phyloP scores from a whole-genome alignment of 2,888 invertebrate genomes.

The Apocheima hispidaria region DNA sequence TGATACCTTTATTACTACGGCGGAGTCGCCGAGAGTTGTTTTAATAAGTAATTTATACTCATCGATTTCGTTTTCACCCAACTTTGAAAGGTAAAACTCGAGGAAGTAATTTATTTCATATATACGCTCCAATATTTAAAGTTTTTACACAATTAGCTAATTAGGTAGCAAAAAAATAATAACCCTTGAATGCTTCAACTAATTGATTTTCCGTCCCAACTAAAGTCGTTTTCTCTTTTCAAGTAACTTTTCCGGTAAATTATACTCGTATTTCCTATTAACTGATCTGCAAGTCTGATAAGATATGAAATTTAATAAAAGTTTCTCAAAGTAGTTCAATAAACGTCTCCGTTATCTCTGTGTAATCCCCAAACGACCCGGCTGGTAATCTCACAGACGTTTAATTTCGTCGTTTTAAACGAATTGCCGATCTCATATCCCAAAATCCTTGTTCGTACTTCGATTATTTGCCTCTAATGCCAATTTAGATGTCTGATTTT shows the following conservation, averaged over 20 bases:
- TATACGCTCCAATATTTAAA: slow-evolving; percentile 3
- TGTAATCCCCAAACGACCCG: slow-evolving; percentile 67
- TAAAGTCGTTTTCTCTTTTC: slow-evolving; percentile 36
- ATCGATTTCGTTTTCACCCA: slow-evolving; percentile 17
- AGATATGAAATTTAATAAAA: slow-evolving; percentile 63
- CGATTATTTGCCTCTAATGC: slow-evolving; percentile 15
- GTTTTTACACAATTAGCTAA: slow-evolving; percentile 2
- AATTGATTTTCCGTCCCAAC: slow-evolving; percentile 23
- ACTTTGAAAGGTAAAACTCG: slow-evolving; percentile 19
- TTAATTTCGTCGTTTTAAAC: slow-evolving; percentile 77
- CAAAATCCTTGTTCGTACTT: slow-evolving; percentile 54
- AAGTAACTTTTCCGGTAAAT: slow-evolving; percentile 50
- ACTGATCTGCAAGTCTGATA: slow-evolving; percentile 53
- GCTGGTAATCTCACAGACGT: slow-evolving; percentile 71
- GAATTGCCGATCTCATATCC: slow-evolving; percentile 71
- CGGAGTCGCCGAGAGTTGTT: slow-evolving; percentile 47
- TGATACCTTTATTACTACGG: slow-evolving; percentile 64
- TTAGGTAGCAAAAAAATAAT: slow-evolving; percentile 11
- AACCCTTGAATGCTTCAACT: slow-evolving; percentile 1
- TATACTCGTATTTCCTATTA: slow-evolving; percentile 55
- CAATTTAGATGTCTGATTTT: slow-evolving; percentile 9
- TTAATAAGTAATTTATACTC: slow-evolving; percentile 39
- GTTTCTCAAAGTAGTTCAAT: slow-evolving; percentile 66
- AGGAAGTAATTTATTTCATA: neutral
- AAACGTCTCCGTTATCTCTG: slow-evolving; percentile 68